Evolutionary conservation across 2,113 vertebrate genomes (phyloP), one percentile per base, ranked within the genome.

Genomic region (Rafetus swinhoei): DNA sequence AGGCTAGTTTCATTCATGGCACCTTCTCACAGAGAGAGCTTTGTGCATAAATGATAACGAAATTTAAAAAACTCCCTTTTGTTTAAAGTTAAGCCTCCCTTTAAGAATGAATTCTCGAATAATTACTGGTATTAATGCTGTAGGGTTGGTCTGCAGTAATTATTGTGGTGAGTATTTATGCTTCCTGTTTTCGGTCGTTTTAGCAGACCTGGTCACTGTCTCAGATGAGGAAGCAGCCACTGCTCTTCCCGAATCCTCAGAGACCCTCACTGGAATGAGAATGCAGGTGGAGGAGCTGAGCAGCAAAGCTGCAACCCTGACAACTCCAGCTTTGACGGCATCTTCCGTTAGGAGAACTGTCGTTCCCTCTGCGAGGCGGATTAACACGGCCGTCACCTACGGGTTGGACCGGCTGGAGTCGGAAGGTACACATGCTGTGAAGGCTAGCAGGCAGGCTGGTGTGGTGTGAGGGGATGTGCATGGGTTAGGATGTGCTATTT

Each of bases 351-450:
- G 94, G 92, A 97, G 96, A 72, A 97, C 97, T 19, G 60, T 89
- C 2, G 79, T 93, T 7, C 95, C 97, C 1, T 65, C 97, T 0
- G 69, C 79, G 9, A 96, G 96, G 93, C 95, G 16, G 84, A 86
- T 96, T 27, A 97, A 94, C 29, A 97, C 97, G 0, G 97, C 97
- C 24, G 94, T 96, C 45, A 96, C 97, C 35, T 98, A 98, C 4
- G 98, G 98, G 29, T 91, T 98, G 92, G 98, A 98, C 12, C 98
- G 90, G 90, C 98, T 98, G 81, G 99, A 99, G 96, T 99, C 98
- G 50, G 99, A 99, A 98, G 99, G 99, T 99, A 98, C 89, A 83
- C 1, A 12, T 57, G 53, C 65, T 88, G 50, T 18, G 39, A 50
- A 57, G 86, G 6, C 35, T 52, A 62, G 82, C 53, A 32, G 16